Evolutionary conservation across 2,888 invertebrate species (phyloP), one percentile per base, ranked within the genome.

Genomic region (Stenodera caucasica): DNA sequence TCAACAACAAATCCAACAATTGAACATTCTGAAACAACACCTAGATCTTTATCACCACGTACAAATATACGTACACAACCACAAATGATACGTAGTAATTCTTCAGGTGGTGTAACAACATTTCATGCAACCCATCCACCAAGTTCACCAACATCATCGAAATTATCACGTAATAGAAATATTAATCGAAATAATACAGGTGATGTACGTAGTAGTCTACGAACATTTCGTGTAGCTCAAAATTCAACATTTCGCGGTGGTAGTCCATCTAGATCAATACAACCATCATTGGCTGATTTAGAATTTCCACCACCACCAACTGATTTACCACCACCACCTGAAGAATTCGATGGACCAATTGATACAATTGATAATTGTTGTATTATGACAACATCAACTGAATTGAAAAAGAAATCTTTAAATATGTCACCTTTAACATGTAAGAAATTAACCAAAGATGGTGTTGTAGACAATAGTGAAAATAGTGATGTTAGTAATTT

Each of bases 21-120:
- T 59, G 64, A 78, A 63, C 77, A 82, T 67, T 68, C 77, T 49
- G 71, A 81, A 75, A 62, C 81, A 71, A 77, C 80, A 9, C 80
- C 80, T 12, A 72, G 87, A 62, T 88, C 87, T 18, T 81, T 88
- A 29, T 89, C 89, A 0, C 89, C 89, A 35, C 83, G 89, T 57
- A 86, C 87, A 11, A 87, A 85, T 58, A 79, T 85, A 40, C 84
- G 89, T 60, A 86, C 86, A 2, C 87, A 88, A 72, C 87, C 88
- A 15, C 92, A 93, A 81, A 94, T 94, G 94, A 94, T 92, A 63
- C 86, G 94, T 37, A 93, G 92, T 73, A 94, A 94, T 80, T 93
- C 93, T 0, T 93, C 93, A 0, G 90, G 92, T 51, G 93, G 93
- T 8, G 91, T 91, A 9, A 89, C 88, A 0, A 84, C 85, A 67